A percentile compares a stretch with the other conserved stretches of the same genome.
These are phyloP conservation scores for Antigone vipio DNA, from an alignment of 2,113 vertebrate genomes.

Conservation along the genomic window DNA sequence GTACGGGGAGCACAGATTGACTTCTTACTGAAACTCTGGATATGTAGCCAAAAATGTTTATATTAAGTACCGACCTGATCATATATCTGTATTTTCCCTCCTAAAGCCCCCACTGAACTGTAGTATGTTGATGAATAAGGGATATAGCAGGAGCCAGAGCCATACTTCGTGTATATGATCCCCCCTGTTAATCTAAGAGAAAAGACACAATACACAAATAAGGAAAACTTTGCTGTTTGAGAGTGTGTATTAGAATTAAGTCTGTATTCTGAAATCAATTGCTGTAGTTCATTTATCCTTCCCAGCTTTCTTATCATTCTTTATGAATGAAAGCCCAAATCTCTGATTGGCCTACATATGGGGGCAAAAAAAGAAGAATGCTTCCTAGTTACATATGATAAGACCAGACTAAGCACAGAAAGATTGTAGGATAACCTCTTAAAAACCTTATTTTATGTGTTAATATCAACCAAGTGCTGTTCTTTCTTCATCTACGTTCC, in stretches of 20 bases:
- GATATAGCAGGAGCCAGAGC: background rate
- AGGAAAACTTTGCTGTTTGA: background rate
- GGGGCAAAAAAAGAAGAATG: background rate
- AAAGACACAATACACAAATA: background rate
- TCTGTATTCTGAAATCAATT: background rate
- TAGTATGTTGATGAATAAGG: background rate
- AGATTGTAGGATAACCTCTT: background rate
- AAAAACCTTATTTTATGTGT: background rate
- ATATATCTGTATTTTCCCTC: background rate
- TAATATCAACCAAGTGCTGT: background rate
- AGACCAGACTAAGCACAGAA: background rate
- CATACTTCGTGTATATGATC: background rate
- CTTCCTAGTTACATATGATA: background rate
- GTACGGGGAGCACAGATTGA: background rate
- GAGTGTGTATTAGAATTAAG: background rate
- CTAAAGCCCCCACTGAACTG: background rate
- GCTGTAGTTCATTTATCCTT: background rate
- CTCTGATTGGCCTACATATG: background rate
- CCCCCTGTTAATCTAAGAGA: background rate
- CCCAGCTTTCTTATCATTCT: background rate
- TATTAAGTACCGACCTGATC: background rate
- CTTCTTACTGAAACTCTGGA: background rate
- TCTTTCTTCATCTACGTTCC: background rate
- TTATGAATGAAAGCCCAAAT: background rate
- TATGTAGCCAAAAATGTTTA: background rate